Percentiles rank a stretch among this genome's conserved stretches.
phyloP scores from a whole-genome alignment of 2,113 vertebrate species.

The Nipponia nippon region DNA sequence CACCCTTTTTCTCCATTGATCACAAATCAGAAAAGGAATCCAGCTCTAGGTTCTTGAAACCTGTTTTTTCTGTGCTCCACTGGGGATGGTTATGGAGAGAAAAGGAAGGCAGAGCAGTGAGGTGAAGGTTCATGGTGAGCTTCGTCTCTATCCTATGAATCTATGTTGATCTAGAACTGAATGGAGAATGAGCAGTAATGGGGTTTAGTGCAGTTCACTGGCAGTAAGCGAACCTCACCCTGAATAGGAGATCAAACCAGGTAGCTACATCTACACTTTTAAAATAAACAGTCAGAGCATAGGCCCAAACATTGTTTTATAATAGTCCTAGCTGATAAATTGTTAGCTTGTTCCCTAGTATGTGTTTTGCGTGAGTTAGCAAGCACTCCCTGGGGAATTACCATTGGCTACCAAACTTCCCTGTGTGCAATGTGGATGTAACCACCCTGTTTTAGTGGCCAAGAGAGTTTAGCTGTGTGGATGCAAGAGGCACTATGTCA shows the following conservation, averaged over 20 bases:
- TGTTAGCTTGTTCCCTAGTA: neutral
- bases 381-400: neutral
- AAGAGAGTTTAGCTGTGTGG: neutral
- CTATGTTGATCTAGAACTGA: neutral
- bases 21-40: neutral
- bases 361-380: neutral
- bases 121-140: neutral
- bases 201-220: neutral
- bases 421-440: neutral
- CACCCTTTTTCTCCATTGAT: neutral
- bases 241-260: neutral
- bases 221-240: neutral
- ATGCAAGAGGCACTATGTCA: neutral
- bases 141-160: neutral
- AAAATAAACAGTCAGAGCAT: neutral
- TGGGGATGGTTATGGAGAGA: neutral
- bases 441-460: neutral
- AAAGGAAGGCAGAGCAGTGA: neutral
- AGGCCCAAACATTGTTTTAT: neutral
- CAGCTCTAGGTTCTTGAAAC: neutral
- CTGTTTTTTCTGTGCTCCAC: neutral
- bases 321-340: neutral
- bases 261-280: neutral
- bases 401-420: neutral
- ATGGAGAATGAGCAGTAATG: neutral